phyloP scores from a whole-genome alignment of 2,888 invertebrate species.

The Bedellia somnulentella region DNA sequence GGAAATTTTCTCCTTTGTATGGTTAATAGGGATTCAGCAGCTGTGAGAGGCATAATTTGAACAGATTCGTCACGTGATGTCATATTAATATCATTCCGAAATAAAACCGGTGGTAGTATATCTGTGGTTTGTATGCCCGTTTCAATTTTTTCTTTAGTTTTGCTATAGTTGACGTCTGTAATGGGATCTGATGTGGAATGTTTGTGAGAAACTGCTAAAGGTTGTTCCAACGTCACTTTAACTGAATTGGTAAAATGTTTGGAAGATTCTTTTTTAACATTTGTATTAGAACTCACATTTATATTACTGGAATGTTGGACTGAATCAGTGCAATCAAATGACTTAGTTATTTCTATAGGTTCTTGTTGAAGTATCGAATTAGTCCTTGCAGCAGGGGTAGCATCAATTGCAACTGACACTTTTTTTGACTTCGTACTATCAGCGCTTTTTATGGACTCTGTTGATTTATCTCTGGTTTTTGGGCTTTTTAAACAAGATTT shows the following conservation, averaged over 20 bases:
- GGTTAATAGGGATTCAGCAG: conserved; percentile 71
- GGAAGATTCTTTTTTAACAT: conserved; percentile 16
- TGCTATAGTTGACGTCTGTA: conserved; percentile 54
- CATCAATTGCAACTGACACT: conserved; percentile 78
- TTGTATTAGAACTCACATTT: conserved; percentile 41
- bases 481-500: conserved; percentile 25
- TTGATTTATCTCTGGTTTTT: conserved; percentile 35
- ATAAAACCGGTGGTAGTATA: conserved; percentile 44
- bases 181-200: conserved; percentile 73
- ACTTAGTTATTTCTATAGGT: conserved; percentile 74
- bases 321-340: conserved; percentile 44
- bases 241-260: conserved; percentile 18
- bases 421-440: conserved; percentile 61
- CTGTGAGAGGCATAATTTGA: conserved; percentile 44
- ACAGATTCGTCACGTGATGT: conserved; percentile 67
- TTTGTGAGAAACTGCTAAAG: conserved; percentile 61
- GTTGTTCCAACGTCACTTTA: conserved; percentile 28
- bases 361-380: conserved; percentile 73
- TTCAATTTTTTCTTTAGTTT: conserved; percentile 29
- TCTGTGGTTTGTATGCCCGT: conserved; percentile 20
- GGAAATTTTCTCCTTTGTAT: conserved; percentile 81
- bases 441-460: conserved; percentile 41
- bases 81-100: conserved; percentile 70
- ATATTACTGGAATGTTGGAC: conserved; percentile 28
- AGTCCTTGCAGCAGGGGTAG: conserved; percentile 74